phyloP scores from a whole-genome alignment of 2,113 vertebrate genomes.

The Felis chaus region DNA sequence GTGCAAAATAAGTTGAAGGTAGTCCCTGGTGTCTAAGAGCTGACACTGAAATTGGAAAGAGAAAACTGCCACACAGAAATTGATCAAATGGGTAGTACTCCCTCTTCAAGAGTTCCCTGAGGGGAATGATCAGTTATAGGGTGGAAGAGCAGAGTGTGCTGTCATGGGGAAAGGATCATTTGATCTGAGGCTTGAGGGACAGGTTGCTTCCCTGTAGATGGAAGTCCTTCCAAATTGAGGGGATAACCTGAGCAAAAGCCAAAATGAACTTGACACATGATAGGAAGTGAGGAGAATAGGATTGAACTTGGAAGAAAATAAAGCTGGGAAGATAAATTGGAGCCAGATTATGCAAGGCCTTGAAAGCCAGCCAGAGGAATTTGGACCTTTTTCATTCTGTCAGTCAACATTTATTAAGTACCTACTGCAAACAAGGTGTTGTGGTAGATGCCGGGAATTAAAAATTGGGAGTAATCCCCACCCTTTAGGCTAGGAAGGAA shows the following conservation, averaged over 20 bases:
- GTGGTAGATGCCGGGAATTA: slow-evolving; percentile 18
- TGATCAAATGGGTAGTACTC: background rate
- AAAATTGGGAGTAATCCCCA: background rate
- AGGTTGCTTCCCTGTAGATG: background rate
- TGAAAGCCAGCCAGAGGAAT: slow-evolving; percentile 43
- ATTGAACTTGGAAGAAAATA: slow-evolving; percentile 27
- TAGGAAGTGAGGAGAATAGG: background rate
- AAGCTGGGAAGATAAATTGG: slow-evolving; percentile 7
- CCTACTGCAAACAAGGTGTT: background rate
- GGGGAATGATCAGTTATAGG: background rate
- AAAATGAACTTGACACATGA: background rate
- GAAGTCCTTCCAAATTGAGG: slow-evolving; percentile 8
- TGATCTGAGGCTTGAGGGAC: background rate
- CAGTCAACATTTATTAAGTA: slow-evolving; percentile 52
- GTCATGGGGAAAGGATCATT: background rate
- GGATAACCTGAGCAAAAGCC: background rate
- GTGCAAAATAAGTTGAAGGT: background rate
- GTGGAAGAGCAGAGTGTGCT: background rate
- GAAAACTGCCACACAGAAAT: background rate
- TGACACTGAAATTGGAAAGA: background rate
- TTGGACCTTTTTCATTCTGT: slow-evolving; percentile 43
- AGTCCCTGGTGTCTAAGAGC: background rate
- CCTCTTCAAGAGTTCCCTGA: background rate
- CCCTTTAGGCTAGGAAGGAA: slow-evolving; percentile 15
- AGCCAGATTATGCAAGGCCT: slow-evolving; percentile 36